Evolutionary conservation across 2,888 invertebrate genomes (phyloP), one percentile per base, ranked within the genome.

Genomic region (Diadegma fenestrale): DNA sequence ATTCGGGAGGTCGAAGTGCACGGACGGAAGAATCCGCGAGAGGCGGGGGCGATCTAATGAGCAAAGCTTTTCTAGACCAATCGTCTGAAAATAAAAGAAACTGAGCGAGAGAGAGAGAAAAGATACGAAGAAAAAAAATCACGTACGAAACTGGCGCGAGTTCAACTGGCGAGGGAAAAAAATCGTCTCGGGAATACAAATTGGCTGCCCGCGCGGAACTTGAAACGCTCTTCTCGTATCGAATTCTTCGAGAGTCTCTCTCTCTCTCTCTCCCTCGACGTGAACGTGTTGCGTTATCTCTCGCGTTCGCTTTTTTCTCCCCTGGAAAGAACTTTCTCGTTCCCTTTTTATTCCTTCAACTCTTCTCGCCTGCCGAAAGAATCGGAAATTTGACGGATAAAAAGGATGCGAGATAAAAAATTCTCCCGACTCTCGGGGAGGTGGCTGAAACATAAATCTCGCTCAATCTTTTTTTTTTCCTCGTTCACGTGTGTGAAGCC

Each of bases 161-260:
- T 76, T 79, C 85, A 85, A 82, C 76, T 85, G 85, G 85, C 82
- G n/a, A 45, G 2, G 19, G 69, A 51, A 71, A 84, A 88, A 87
- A 86, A 82, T 88, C 85, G 77, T 82, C 83, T 79, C 75, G 77
- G 61, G 87, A 88, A 88, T 88, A 88, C 87, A 88, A 88, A 88
- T 88, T 88, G 84, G 76, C 54, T 79, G 66, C 79, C 58, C 81
- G 71, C 81, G 71, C 71, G 85, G 61, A 71, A 78, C 84, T 80
- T 48, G 77, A 69, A 79, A 77, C 37, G 64, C 63, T 78, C 69
- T 71, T 80, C 68, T 81, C 75, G 78, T 71, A 82, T 82, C 78
- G 82, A 76, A 85, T 85, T 82, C 79, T 78, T 45, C n/a, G 68
- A 58, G 58, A 54, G 54, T 19, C 14, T 14, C 22, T 58, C 41